Conservation (phyloP, 2,113 vertebrate species). For the Heptranchias perlo region DNA sequence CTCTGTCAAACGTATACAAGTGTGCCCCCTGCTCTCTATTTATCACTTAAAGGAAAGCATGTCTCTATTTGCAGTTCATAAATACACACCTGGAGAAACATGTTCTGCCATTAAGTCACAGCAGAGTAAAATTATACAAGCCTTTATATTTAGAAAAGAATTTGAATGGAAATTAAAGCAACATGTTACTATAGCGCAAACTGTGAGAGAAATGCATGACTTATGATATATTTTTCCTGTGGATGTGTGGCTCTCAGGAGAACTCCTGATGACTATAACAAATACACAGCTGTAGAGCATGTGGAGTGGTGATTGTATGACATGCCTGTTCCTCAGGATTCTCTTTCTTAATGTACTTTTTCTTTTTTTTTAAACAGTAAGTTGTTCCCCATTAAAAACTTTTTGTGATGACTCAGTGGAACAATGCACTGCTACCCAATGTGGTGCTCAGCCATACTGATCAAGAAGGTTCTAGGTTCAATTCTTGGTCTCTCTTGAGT, state of each 20-base stretch:
- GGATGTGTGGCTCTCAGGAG: background rate
- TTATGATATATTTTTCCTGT: background rate
- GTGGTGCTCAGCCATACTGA: too few relatives aligned
- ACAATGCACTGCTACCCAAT: too few relatives aligned
- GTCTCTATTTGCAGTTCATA: background rate
- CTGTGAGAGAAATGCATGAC: background rate
- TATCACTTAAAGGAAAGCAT: background rate
- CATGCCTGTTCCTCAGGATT: background rate
- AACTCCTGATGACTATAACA: background rate
- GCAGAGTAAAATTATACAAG: background rate
- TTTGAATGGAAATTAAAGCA: background rate
- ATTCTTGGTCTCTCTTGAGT: too few relatives aligned
- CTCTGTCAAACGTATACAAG: background rate
- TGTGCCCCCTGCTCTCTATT: background rate
- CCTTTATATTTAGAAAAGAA: background rate
- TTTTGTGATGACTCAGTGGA: too few relatives aligned
- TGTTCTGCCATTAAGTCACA: background rate
- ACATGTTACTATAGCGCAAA: background rate
- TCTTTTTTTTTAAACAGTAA: background rate
- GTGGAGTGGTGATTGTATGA: background rate
- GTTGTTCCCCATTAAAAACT: background rate
- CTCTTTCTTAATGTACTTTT: background rate
- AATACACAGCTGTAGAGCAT: background rate
- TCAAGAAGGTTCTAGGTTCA: too few relatives aligned
- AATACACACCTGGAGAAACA: background rate